Percentiles rank a stretch among this genome's conserved stretches.
These are phyloP conservation scores for Aurelia sp. DNA, from an alignment of 30 jellyfish, hydroid and myxozoan species.

Conservation along the genomic window DNA sequence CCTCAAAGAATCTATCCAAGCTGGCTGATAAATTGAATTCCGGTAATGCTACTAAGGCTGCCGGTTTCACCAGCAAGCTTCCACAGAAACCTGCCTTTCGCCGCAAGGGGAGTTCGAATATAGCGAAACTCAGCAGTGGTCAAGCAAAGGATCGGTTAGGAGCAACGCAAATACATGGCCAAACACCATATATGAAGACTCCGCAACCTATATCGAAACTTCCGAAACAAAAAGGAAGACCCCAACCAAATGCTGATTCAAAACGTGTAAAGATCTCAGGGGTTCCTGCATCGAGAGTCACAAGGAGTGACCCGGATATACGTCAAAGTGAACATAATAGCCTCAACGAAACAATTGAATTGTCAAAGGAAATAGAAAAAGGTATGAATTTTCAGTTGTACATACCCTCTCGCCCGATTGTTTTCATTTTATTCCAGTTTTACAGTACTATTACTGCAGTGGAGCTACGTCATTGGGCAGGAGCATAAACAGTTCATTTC, in stretches of 20 bases:
- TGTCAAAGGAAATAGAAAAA: too few species aligned
- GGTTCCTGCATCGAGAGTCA: background rate
- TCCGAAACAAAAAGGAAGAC: constrained; percentile 16
- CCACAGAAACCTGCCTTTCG: constrained; percentile 52
- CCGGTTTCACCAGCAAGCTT: constrained; percentile 15
- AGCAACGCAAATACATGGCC: constrained; percentile 53
- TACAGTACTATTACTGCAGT: too few species aligned
- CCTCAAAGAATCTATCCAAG: constrained; percentile 48
- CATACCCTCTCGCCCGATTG: too few species aligned
- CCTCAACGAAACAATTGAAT: background rate
- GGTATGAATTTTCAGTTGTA: too few species aligned
- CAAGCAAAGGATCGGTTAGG: constrained; percentile 41
- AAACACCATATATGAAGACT: constrained; percentile 51
- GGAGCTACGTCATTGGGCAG: too few species aligned
- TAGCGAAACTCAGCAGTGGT: constrained; percentile 50
- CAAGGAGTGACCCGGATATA: background rate
- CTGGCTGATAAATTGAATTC: constrained; percentile 64
- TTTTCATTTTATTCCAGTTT: too few species aligned
- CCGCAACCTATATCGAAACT: constrained; percentile 45
- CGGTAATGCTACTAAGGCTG: background rate
- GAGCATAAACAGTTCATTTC: too few species aligned
- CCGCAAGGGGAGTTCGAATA: constrained; percentile 41
- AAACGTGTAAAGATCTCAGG: constrained; percentile 6
- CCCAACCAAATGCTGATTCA: background rate
- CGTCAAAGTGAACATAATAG: background rate